These are phyloP conservation scores for Notarius quadriscutis DNA, from an alignment of 2,113 vertebrate species.

Conservation along the genomic window DNA sequence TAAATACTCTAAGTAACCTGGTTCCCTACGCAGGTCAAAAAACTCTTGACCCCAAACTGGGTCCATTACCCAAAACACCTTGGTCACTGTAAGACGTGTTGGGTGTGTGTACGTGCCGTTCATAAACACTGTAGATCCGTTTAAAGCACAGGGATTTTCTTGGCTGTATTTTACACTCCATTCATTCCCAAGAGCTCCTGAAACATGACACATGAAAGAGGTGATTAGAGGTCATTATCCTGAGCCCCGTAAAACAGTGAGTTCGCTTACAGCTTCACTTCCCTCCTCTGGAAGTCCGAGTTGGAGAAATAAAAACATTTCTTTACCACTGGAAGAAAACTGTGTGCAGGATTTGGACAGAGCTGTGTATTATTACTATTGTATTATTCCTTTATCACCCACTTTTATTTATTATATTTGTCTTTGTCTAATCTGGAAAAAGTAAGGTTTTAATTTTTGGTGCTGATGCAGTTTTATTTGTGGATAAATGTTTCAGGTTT, in stretches of 20 bases:
- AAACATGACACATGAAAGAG: constrained; percentile 30
- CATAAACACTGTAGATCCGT: constrained; percentile 26
- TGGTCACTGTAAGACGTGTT: background rate
- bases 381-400: too few species aligned
- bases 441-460: too few species aligned
- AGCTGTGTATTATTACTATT: background rate
- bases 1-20: constrained; percentile 14
- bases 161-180: constrained; percentile 10
- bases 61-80: background rate
- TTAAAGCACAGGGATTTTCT: constrained; percentile 12
- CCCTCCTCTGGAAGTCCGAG: background rate
- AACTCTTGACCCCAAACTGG: background rate
- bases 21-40: background rate
- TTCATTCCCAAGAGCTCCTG: constrained; percentile 11
- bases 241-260: background rate
- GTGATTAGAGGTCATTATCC: constrained; percentile 15
- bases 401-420: too few species aligned
- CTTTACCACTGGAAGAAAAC: background rate
- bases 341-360: background rate
- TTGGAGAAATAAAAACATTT: background rate
- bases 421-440: too few species aligned
- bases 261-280: background rate
- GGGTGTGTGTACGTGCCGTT: constrained; percentile 13
- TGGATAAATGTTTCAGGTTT: too few species aligned
- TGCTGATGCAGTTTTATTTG: too few species aligned